Conservation (phyloP, 1,140 invertebrate species). For the Zaprionus inermis region DNA sequence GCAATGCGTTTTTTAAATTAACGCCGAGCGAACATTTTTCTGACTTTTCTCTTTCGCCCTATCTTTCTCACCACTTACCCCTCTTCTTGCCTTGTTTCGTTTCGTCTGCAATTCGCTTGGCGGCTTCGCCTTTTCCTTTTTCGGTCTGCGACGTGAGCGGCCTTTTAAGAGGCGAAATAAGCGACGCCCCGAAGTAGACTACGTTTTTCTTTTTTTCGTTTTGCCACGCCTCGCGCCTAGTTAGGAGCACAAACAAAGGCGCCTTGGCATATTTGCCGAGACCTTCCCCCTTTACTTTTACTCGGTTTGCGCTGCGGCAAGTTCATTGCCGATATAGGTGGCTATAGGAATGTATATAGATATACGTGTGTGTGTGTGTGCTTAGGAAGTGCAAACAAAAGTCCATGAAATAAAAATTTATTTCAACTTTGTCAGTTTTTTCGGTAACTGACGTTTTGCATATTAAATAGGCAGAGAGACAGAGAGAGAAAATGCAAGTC, state of each 20-base stretch:
- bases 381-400: conserved; percentile 47
- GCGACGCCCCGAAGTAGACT: conserved; percentile 45
- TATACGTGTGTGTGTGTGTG: conserved; percentile 16
- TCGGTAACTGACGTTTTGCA: conserved; percentile 76
- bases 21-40: conserved; percentile 22
- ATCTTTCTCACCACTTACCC: too few relatives aligned
- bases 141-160: conserved; percentile 72
- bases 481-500: conserved; percentile 25
- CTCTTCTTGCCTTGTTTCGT: conserved; percentile 13
- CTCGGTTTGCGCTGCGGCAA: conserved; percentile 60
- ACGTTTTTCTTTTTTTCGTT: conserved; percentile 21
- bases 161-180: conserved; percentile 47
- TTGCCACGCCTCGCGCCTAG: conserved; percentile 36
- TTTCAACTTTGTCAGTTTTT: conserved; percentile 82
- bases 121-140: conserved; percentile 24
- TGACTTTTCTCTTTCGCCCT: neutral
- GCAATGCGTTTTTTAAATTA: conserved; percentile 33
- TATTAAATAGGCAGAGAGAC: conserved; percentile 66
- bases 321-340: conserved; percentile 75
- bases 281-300: conserved; percentile 20
- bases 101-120: conserved; percentile 42
- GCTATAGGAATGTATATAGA: neutral
- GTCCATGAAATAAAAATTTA: conserved; percentile 82
- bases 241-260: conserved; percentile 51
- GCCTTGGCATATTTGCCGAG: conserved; percentile 60